Base-by-base conservation (phyloP, 2,113 vertebrate species). In the Microtus pennsylvanicus region DNA sequence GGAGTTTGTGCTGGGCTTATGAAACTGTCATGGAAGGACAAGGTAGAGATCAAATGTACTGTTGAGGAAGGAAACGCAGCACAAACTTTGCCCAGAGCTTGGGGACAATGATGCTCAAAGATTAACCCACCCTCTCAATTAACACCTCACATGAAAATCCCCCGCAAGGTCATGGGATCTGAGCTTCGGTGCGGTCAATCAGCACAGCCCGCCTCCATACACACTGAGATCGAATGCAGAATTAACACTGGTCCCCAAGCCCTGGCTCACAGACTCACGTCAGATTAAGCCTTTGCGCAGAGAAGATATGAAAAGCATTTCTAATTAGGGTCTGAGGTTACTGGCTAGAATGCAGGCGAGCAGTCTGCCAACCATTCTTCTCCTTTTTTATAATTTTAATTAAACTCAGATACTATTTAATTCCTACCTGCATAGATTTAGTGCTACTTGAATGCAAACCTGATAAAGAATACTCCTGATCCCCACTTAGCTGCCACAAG, bases 261-360 rank as follows among this genome's bases (percentile, higher is more conserved):
- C 99, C 98, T 99, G 96, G 98, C 99, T 98, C 98, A 96, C 98
- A 98, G 98, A 98, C 99, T 98, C 98, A 98, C 98, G 99, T 99
- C 99, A 99, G 99, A 99, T 99, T 99, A 99, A 99, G 99, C 98
- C 98, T 98, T 99, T 99, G 99, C 98, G 98, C 98, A 98, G 98
- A 98, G 97, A 98, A 99, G 99, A 99, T 99, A 99, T 98, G 99
- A 99, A 98, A 98, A 99, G 98, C 99, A 98, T 99, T 99, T 99
- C 99, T 99, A 99, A 99, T 99, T 99, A 99, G 99, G 99, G 99
- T 99, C 98, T 98, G 98, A 98, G 99, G 99, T 99, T 99, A 99
- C 99, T 98, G 99, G 99, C 99, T 99, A 98, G 99, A 99, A 99
- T 99, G 99, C 99, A 99, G 98, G 98, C 98, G 98, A 99, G 99